phyloP scores from a whole-genome alignment of 2,888 invertebrate species.

The Zygogramma bicolorata region DNA sequence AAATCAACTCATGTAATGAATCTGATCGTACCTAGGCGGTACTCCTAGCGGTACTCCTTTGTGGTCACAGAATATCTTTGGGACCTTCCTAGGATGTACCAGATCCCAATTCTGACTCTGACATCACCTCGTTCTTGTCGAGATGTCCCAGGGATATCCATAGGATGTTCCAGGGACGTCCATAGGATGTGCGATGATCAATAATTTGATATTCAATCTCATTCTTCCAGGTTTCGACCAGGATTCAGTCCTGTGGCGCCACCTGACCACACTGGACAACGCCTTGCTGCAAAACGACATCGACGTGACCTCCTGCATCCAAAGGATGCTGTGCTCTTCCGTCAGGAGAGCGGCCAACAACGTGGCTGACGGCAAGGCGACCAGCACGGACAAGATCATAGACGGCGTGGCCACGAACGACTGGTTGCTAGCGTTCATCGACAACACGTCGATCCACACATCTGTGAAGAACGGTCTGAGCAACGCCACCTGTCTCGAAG shows the following conservation, averaged over 20 bases:
- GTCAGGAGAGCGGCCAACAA: conserved; percentile 65
- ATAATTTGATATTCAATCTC: not conserved
- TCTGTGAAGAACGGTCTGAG: conserved; percentile 68
- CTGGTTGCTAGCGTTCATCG: conserved; percentile 64
- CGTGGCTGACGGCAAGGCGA: conserved; percentile 62
- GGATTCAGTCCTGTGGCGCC: conserved; percentile 31
- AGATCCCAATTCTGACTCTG: too few species aligned
- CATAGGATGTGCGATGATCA: too few species aligned
- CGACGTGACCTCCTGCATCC: conserved; percentile 73
- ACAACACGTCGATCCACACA: conserved; percentile 69
- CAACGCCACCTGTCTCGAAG: conserved; percentile 42
- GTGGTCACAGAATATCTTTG: too few species aligned
- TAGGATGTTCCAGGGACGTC: too few species aligned
- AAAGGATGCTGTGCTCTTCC: conserved; percentile 71
- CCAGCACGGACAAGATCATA: conserved; percentile 67
- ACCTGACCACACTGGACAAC: conserved; percentile 65
- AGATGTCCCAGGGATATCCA: too few species aligned
- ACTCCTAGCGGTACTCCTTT: too few species aligned
- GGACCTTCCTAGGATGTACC: too few species aligned
- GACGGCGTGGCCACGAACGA: conserved; percentile 68
- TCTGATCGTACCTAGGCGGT: too few species aligned
- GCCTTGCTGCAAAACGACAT: conserved; percentile 71
- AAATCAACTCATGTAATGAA: too few species aligned
- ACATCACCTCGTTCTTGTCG: too few species aligned
- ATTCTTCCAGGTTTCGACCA: conserved; percentile 24